Base-by-base conservation (phyloP, 2,888 invertebrate species). In the Bursaphelenchus okinawaensis region DNA sequence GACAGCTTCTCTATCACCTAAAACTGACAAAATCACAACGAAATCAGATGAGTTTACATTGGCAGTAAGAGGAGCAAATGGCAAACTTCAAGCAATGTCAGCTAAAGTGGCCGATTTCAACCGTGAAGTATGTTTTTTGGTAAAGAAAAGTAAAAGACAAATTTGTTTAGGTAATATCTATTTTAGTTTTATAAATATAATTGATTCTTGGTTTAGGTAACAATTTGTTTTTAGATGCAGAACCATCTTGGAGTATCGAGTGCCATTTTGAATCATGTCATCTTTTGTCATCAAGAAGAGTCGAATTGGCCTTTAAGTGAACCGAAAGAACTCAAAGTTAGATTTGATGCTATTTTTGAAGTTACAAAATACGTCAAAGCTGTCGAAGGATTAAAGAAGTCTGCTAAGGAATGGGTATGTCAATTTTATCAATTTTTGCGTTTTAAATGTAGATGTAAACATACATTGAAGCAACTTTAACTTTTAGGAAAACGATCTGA, bases 261-360 rank as follows among this genome's bases (percentile, higher is more conserved):
- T 83, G 89, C 96, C 0, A 91, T 99, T 67, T 85, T 99, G 65
- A 93, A 92, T 81, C 91, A 92, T 83, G 98, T 99, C 0, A 90
- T 99, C 75, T 95, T 99, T 84, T 99, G 98, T 81, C 98, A 98
- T 83, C 98, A 98, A 87, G 98, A 98, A 84, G 93, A 98, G 73
- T 90, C 93, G 0, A 89, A 89, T 81, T 98, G 98, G 88, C 96
- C 98, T 0, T 85, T 98, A 62, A 91, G 93, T 82, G 93, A 94
- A 83, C 90, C 90, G 0, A 91, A 92, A 83, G 90, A 90, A 77
- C 87, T 99, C 0, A 99, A 98, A 83, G 90, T 91, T 72, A 90
- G 90, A 75, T 96, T 99, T 86, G 98, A 99, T 87, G 92, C 91
- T 69, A 96, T 99, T 75, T 99, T 99, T 86, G 93, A 94, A 86